A percentile compares a stretch with the other conserved stretches of the same genome.
These are phyloP conservation scores for Agrilus planipennis DNA, from an alignment of 1,140 invertebrate genomes.

Conservation along the genomic window DNA sequence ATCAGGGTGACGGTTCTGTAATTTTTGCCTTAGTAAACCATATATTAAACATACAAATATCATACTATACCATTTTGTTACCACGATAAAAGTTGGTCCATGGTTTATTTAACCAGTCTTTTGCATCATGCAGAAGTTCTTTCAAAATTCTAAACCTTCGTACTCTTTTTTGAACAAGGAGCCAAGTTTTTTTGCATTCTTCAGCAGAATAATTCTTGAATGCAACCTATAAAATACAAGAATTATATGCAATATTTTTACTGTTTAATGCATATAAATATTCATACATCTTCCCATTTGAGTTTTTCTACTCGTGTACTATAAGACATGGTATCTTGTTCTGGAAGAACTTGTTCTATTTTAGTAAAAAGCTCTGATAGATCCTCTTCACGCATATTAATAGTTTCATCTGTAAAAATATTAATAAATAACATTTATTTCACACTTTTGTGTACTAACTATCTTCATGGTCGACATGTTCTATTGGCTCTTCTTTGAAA, in stretches of 20 bases:
- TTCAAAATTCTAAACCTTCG: conserved; percentile 35
- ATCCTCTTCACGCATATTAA: conserved; percentile 23
- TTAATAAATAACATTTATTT: too few species aligned
- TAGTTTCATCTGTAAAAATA: conserved; percentile 8
- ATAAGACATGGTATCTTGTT: conserved; percentile 22
- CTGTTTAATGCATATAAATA: conserved; percentile 4
- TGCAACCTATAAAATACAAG: conserved; percentile 24
- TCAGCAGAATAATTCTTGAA: conserved; percentile 33
- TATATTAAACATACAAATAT: neutral
- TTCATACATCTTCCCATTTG: conserved; percentile 28
- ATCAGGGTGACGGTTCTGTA: conserved; percentile 37
- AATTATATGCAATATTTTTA: conserved; percentile 5
- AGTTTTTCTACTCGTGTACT: conserved; percentile 21
- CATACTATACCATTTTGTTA: conserved; percentile 14
- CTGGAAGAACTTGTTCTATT: conserved; percentile 24
- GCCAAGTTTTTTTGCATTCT: conserved; percentile 38
- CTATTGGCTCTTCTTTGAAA: too few species aligned
- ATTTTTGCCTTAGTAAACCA: conserved; percentile 9
- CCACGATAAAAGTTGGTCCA: conserved; percentile 33
- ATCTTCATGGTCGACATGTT: too few species aligned
- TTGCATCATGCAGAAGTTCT: conserved; percentile 39
- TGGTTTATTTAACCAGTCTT: conserved; percentile 34
- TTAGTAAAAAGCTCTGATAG: conserved; percentile 21
- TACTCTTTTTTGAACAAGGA: conserved; percentile 30
- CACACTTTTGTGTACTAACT: too few species aligned